A percentile compares a stretch with the other conserved stretches of the same genome.
phyloP scores from a whole-genome alignment of 1,140 invertebrate genomes.

The Danaus plexippus region DNA sequence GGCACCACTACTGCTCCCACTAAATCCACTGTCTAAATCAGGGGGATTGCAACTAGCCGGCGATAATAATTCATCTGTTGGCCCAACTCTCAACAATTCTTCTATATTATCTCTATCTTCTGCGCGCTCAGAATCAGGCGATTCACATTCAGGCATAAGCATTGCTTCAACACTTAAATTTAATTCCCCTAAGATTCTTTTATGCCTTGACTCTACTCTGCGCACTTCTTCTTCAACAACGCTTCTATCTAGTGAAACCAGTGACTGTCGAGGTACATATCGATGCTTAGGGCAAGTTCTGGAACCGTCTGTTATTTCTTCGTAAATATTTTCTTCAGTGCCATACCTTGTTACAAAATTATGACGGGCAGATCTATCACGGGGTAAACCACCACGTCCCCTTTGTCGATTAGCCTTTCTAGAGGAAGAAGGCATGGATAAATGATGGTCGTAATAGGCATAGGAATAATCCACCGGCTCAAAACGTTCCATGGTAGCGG shows the following conservation, averaged over 20 bases:
- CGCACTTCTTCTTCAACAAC: slow-evolving; percentile 86
- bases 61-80: slow-evolving; percentile 81
- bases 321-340: slow-evolving; percentile 90
- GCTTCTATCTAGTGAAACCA: slow-evolving; percentile 76
- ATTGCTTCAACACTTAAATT: slow-evolving; percentile 91
- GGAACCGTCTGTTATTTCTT: slow-evolving; percentile 82
- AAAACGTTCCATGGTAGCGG: slow-evolving; percentile 75
- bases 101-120: slow-evolving; percentile 75
- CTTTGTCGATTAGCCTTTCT: slow-evolving; percentile 55
- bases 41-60: slow-evolving; percentile 76
- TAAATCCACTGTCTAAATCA: slow-evolving; percentile 85
- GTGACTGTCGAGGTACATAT: slow-evolving; percentile 63
- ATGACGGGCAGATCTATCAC: slow-evolving; percentile 69
- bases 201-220: slow-evolving; percentile 82
- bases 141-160: slow-evolving; percentile 81
- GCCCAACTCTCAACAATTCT: slow-evolving; percentile 78
- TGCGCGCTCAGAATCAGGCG: slow-evolving; percentile 62
- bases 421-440: slow-evolving; percentile 74
- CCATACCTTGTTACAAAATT: slow-evolving; percentile 85
- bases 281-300: slow-evolving; percentile 70
- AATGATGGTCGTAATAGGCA: slow-evolving; percentile 82
- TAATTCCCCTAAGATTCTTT: slow-evolving; percentile 85
- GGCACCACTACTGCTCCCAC: slow-evolving; percentile 83
- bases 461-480: slow-evolving; percentile 82
- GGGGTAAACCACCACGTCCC: slow-evolving; percentile 57